Evolutionary conservation across 2,113 vertebrate species (phyloP), one percentile per base, ranked within the genome.

Genomic region (Trichechus manatus): DNA sequence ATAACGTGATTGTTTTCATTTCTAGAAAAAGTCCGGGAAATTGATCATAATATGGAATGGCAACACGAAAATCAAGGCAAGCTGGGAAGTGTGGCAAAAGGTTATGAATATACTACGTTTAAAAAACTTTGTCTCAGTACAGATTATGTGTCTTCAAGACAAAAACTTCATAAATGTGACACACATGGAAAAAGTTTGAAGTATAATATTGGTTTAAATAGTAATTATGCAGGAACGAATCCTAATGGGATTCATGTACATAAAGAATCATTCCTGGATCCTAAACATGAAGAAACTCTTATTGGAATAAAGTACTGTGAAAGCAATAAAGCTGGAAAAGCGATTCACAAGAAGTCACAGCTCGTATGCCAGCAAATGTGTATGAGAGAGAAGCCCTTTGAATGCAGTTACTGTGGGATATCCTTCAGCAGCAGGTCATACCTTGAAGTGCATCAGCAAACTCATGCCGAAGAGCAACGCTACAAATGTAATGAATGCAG

Each of bases 111-210:
- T 39, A 29, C 59, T 47, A 25, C 59, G 66, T 64, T 80, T 95
- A 90, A 66, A 59, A 81, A 88, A 74, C 9, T 80, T 0, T 95
- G 72, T 78, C 70, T 75, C 61, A 44, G 27, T 75, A 59, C 39
- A 97, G 36, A 70, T 91, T 84, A 42, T 77, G 47, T 72, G 79
- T 91, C 53, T 70, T 83, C 42, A 81, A 85, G n/a, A 86, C 33
- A 81, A 36, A 81, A 88, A 2, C 20, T 88, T 89, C 42, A 64
- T 63, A 96, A 66, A 63, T 77, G 42, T 63, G 15, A 70, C 56
- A 88, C n/a, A 44, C 50, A 6, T 95, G 64, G n/a, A 44, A 93
- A 91, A 44, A 85, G 6, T 81, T 89, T 95, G 91, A 93, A 95
- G 79, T 84, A 61, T 72, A 80, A 79, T 87, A 68, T 1, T 44